A percentile compares a stretch with the other conserved stretches of the same genome.
phyloP scores from a whole-genome alignment of 2,113 vertebrate genomes.

The Asarcornis scutulata region DNA sequence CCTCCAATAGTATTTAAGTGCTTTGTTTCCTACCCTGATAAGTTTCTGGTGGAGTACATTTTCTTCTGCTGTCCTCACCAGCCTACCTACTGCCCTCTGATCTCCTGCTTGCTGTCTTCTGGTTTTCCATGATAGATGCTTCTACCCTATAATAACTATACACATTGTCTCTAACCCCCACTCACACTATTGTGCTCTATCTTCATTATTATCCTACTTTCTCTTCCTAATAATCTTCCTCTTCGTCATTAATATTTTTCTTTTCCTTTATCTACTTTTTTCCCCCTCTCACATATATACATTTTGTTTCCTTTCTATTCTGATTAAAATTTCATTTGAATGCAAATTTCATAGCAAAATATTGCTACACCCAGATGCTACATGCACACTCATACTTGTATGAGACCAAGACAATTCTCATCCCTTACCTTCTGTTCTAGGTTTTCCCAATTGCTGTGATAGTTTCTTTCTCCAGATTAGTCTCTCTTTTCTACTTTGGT shows the following conservation, averaged over 20 bases:
- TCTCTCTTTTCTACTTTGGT: constrained; percentile 41
- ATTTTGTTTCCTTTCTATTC: constrained; percentile 22
- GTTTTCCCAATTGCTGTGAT: constrained; percentile 11
- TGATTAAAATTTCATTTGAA: constrained; percentile 53
- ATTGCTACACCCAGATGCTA: not conserved
- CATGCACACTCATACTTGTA: not conserved
- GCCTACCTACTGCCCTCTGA: not conserved
- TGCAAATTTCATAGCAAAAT: constrained; percentile 31
- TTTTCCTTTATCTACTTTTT: not conserved
- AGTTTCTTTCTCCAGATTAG: constrained; percentile 34
- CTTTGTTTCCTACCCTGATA: not conserved
- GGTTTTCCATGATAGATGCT: not conserved
- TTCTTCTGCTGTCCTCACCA: not conserved
- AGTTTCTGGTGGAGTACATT: not conserved
- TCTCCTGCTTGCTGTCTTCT: not conserved
- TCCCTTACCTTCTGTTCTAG: constrained; percentile 40
- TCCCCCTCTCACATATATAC: not conserved
- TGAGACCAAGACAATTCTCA: not conserved
- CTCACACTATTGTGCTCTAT: not conserved
- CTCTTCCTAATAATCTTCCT: not conserved
- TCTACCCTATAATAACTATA: not conserved
- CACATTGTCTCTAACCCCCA: not conserved
- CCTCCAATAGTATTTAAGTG: not conserved
- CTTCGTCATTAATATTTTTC: not conserved
- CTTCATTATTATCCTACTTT: not conserved